A percentile compares a stretch with the other conserved stretches of the same genome.
phyloP scores from a whole-genome alignment of 1,140 invertebrate species.

The Zaprionus taronus region DNA sequence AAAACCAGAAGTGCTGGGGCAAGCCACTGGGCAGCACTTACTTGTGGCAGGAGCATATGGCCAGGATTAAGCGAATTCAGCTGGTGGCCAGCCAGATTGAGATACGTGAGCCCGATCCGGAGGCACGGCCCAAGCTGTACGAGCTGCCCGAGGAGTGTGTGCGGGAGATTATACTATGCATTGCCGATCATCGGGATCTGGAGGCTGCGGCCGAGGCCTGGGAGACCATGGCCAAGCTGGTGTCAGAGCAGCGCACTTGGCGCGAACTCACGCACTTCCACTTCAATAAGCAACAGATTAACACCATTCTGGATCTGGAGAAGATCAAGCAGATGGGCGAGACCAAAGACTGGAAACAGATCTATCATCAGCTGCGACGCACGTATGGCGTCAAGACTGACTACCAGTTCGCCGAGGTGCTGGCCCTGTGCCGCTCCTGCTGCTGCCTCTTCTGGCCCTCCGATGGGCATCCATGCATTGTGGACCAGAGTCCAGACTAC shows the following conservation, averaged over 20 bases:
- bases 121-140: constrained; percentile 92
- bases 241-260: constrained; percentile 96
- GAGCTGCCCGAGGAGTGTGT: constrained; percentile 97
- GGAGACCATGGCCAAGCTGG: constrained; percentile 90
- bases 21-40: constrained; percentile 93
- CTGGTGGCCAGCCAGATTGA: constrained; percentile 92
- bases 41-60: constrained; percentile 95
- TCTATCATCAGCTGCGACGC: constrained; percentile 91
- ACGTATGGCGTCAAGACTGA: constrained; percentile 95
- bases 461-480: constrained; percentile 95
- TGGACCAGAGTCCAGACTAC: constrained; percentile 92
- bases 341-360: constrained; percentile 88
- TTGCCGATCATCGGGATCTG: constrained; percentile 96
- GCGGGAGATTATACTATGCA: constrained; percentile 94
- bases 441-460: constrained; percentile 98
- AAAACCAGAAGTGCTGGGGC: constrained; percentile 91
- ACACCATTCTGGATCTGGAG: constrained; percentile 87
- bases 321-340: constrained; percentile 84
- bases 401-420: constrained; percentile 94
- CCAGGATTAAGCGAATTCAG: constrained; percentile 93
- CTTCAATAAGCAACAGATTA: constrained; percentile 94
- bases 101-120: constrained; percentile 92
- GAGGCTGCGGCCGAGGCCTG: constrained; percentile 87
- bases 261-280: constrained; percentile 95
- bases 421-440: constrained; percentile 97